Percentiles rank a stretch among this genome's conserved stretches.
Evolutionary conservation across 30 jellyfish, hydroid and myxozoan genomes (phyloP).

Genomic region (Catostylus mosaicus): DNA sequence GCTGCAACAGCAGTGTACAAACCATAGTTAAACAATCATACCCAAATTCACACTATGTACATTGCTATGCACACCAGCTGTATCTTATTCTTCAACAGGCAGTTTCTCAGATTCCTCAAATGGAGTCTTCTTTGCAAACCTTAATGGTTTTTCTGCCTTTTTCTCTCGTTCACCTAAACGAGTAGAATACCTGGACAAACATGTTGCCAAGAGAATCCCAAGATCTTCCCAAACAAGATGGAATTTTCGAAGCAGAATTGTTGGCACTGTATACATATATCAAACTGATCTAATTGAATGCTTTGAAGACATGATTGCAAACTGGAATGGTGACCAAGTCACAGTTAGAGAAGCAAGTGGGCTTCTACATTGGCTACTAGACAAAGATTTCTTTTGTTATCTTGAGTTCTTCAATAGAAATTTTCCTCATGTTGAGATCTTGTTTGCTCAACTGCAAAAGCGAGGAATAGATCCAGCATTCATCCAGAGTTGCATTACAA

Average conservation of each 20-base stretch:
- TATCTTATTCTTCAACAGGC: conserved; percentile 42
- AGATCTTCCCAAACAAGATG: conserved; percentile 57
- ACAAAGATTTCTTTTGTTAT: conserved; percentile 21
- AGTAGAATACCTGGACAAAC: conserved; percentile 30
- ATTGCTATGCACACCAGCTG: conserved; percentile 66
- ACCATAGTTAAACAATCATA: conserved; percentile 4
- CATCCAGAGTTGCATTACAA: conserved; percentile 20
- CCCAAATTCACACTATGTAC: conserved; percentile 52
- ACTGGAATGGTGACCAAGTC: conserved; percentile 24
- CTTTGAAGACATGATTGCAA: conserved; percentile 27
- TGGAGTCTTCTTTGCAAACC: conserved; percentile 41
- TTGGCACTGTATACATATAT: conserved; percentile 21
- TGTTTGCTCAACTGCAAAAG: conserved; percentile 54
- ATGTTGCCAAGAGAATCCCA: conserved; percentile 41
- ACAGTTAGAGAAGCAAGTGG: conserved; percentile 51
- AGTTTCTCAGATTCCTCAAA: conserved; percentile 6
- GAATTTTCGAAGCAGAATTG: conserved; percentile 58
- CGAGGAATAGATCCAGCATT: conserved; percentile 42
- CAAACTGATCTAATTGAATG: conserved; percentile 40
- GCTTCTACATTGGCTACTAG: conserved; percentile 40
- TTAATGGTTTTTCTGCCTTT: conserved; percentile 29
- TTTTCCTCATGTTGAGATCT: conserved; percentile 17
- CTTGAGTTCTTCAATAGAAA: conserved; percentile 30
- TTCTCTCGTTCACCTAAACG: conserved; percentile 47
- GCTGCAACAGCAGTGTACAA: conserved; percentile 41